These are phyloP conservation scores for Poeciliopsis infans DNA, from an alignment of 2,797 vertebrate genomes.

Conservation along the genomic window DNA sequence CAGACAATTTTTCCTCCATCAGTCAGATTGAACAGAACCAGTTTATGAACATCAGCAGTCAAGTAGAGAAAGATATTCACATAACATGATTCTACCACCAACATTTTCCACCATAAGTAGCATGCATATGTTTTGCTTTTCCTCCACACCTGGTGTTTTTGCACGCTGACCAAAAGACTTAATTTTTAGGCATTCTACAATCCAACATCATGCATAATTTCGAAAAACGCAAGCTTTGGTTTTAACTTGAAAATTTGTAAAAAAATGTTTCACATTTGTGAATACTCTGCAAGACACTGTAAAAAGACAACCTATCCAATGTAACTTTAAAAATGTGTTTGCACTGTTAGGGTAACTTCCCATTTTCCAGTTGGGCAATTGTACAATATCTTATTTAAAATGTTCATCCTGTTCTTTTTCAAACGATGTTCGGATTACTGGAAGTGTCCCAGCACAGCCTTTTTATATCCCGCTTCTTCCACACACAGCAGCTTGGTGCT, in stretches of 20 bases:
- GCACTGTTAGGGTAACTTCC: not conserved
- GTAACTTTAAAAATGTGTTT: not conserved
- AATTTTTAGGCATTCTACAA: not conserved
- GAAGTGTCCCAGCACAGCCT: conserved; percentile 16
- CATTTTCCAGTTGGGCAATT: not conserved
- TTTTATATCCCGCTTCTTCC: conserved; percentile 20
- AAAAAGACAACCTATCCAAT: not conserved
- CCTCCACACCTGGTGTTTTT: not conserved
- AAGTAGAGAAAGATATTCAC: not conserved
- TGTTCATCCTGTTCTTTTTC: conserved; percentile 23
- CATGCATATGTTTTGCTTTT: not conserved
- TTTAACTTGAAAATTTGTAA: not conserved
- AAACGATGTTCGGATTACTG: not conserved
- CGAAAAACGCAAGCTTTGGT: not conserved
- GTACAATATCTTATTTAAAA: conserved; percentile 14
- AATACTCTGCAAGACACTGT: not conserved
- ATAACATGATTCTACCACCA: not conserved
- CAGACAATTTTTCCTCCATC: not conserved
- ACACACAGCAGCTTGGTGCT: conserved; percentile 34
- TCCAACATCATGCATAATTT: not conserved
- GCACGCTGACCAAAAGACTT: not conserved
- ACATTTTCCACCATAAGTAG: not conserved
- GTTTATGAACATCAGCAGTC: not conserved
- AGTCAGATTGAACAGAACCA: not conserved
- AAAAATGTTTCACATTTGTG: not conserved